These are phyloP conservation scores for Phylloscopus trochiloides DNA, from an alignment of 2,113 vertebrate genomes.

Conservation along the genomic window DNA sequence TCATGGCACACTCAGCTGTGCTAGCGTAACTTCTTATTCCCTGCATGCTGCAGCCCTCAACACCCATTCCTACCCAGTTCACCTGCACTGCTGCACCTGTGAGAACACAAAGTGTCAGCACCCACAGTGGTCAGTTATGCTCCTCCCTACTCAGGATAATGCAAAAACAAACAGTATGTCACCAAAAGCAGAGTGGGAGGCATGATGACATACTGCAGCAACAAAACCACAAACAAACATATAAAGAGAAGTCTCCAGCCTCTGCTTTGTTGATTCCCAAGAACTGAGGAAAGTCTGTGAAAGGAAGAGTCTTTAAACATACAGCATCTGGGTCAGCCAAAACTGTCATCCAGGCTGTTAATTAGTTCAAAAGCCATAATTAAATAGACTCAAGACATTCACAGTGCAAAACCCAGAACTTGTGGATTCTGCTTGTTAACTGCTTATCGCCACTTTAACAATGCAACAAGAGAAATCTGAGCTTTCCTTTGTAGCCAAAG, in stretches of 20 bases:
- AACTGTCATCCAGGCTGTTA: neutral
- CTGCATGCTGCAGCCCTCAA: neutral
- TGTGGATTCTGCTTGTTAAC: neutral
- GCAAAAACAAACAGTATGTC: neutral
- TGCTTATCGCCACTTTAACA: neutral
- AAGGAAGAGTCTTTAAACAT: neutral
- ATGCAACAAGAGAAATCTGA: neutral
- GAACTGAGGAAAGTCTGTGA: neutral
- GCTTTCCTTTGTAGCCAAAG: neutral
- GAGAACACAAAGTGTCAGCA: neutral
- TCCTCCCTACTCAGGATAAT: neutral
- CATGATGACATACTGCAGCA: neutral
- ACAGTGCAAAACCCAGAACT: neutral
- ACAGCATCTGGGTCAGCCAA: neutral
- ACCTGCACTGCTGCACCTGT: neutral
- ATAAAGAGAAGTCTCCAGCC: neutral
- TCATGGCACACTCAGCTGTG: neutral
- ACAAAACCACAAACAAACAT: neutral
- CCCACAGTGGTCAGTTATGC: neutral
- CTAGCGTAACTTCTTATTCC: neutral
- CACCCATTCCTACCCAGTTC: neutral
- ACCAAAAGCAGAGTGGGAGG: neutral
- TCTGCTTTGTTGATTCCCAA: neutral
- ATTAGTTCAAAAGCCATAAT: neutral
- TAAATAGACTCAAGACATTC: neutral